phyloP scores from a whole-genome alignment of 2,113 vertebrate genomes.

The Gambusia affinis region DNA sequence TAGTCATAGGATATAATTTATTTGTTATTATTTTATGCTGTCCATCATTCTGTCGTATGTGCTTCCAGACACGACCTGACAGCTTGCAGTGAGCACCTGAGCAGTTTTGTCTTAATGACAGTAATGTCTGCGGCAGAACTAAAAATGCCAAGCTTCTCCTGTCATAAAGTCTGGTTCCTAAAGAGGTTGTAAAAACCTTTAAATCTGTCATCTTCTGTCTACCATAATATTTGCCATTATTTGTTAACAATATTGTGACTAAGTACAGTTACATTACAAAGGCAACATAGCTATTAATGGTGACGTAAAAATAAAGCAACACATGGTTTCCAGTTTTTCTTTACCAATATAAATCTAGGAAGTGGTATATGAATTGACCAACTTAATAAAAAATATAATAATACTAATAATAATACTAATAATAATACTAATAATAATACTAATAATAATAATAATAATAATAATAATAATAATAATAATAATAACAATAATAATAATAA shows the following conservation, averaged over 20 bases:
- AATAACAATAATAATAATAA: too few species aligned
- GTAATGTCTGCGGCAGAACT: slow-evolving; percentile 29
- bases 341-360: too few species aligned
- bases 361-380: not conserved
- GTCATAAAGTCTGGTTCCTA: not conserved
- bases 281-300: not conserved
- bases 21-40: not conserved
- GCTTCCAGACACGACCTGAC: slow-evolving; percentile 9
- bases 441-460: too few species aligned
- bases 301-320: not conserved
- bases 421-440: too few species aligned
- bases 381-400: too few species aligned
- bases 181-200: not conserved
- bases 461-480: too few species aligned
- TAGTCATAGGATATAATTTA: not conserved
- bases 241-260: not conserved
- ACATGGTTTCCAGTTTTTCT: not conserved
- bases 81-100: slow-evolving; percentile 25
- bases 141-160: slow-evolving; percentile 30
- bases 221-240: not conserved
- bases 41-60: not conserved
- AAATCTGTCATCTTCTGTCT: not conserved
- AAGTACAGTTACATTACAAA: not conserved
- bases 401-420: too few species aligned
- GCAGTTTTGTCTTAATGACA: slow-evolving; percentile 26